Evolutionary conservation across 1,140 invertebrate species (phyloP).

Genomic region (Vollenhovia emeryi): DNA sequence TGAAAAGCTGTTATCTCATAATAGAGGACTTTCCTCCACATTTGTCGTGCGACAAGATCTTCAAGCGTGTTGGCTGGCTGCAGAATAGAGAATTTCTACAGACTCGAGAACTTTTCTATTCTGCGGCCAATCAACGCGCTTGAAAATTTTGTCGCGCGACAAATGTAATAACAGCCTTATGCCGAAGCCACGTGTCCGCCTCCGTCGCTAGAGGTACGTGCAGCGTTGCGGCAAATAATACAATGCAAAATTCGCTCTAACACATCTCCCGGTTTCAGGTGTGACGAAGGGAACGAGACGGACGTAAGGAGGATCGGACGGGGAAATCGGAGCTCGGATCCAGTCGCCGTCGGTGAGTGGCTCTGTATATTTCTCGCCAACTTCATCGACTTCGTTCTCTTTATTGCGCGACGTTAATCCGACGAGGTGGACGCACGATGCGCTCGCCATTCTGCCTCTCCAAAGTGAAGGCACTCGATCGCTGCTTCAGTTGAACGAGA

Average conservation of each 20-base stretch:
- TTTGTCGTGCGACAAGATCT: too few species aligned
- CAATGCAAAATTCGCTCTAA: conserved; percentile 6
- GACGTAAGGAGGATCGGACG: neutral
- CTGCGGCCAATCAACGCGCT: too few species aligned
- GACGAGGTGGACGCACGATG: neutral
- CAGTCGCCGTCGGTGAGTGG: neutral
- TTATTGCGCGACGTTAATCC: neutral
- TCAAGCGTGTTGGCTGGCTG: too few species aligned
- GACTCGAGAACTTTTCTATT: too few species aligned
- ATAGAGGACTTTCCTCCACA: too few species aligned
- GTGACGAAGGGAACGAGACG: neutral
- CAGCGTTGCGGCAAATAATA: neutral
- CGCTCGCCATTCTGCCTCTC: neutral
- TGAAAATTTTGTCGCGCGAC: too few species aligned
- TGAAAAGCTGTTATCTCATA: too few species aligned
- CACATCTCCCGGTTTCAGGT: neutral
- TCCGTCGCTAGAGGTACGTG: neutral
- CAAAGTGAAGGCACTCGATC: neutral
- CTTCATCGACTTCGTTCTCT: neutral
- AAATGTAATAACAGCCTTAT: too few species aligned
- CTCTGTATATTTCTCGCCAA: neutral
- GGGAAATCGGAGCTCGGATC: neutral
- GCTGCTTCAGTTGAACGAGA: neutral
- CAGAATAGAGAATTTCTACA: too few species aligned
- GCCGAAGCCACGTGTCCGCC: neutral